Evolutionary conservation across 2,888 invertebrate genomes (phyloP).

Genomic region (Dione vanillae): DNA sequence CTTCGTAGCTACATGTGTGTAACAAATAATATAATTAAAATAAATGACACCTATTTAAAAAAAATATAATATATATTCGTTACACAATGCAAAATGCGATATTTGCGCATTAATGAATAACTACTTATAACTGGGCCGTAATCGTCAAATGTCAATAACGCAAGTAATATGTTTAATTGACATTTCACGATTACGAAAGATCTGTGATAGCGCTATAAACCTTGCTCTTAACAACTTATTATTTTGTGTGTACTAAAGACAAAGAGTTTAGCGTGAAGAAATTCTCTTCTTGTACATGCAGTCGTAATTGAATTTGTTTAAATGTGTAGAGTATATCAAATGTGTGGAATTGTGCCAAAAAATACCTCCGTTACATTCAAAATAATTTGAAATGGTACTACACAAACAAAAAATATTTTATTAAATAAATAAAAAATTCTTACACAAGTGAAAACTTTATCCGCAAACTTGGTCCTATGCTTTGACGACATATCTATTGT

Average conservation of each 20-base stretch:
- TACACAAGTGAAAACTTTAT: too few species aligned
- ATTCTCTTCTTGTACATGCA: not conserved
- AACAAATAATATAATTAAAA: not conserved
- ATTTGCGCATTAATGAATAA: conserved; percentile 36
- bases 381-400: too few species aligned
- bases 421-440: too few species aligned
- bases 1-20: too few species aligned
- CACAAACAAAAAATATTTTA: too few species aligned
- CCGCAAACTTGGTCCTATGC: too few species aligned
- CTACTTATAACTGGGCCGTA: conserved; percentile 33
- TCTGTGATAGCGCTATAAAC: conserved; percentile 41
- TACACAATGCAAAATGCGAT: conserved; percentile 17
- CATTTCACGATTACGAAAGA: conserved; percentile 46
- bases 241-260: conserved; percentile 32
- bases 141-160: conserved; percentile 45
- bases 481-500: too few species aligned
- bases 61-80: conserved; percentile 3
- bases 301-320: too few species aligned
- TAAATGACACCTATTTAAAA: not conserved
- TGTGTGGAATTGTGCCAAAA: too few species aligned
- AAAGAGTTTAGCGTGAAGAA: not conserved
- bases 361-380: too few species aligned
- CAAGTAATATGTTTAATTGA: conserved; percentile 43
- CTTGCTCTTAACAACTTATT: conserved; percentile 41
- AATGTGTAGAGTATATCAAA: too few species aligned